Conservation (phyloP, 2,888 invertebrate genomes). For the Unio delphinus region DNA sequence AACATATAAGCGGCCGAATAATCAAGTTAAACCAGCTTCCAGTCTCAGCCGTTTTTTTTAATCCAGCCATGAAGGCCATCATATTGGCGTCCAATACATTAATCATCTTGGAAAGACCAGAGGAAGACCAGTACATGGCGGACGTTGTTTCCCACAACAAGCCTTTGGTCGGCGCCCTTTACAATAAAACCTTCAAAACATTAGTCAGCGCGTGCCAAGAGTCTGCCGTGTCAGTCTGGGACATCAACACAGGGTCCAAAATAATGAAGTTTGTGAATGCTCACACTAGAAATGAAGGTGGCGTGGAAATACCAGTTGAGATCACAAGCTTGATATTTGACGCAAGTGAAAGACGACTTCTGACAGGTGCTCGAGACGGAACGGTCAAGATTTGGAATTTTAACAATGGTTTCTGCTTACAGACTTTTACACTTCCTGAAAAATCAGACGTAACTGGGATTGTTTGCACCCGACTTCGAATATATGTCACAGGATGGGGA, state of each 20-base stretch:
- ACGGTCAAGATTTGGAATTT: conserved; percentile 89
- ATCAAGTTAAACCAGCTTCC: conserved; percentile 45
- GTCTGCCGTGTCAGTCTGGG: conserved; percentile 87
- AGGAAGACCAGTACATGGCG: conserved; percentile 43
- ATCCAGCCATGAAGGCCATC: conserved; percentile 40
- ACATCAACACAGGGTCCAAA: conserved; percentile 79
- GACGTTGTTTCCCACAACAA: conserved; percentile 77
- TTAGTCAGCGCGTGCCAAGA: conserved; percentile 85
- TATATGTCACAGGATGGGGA: conserved; percentile 87
- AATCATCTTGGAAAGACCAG: conserved; percentile 46
- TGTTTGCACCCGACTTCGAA: conserved; percentile 75
- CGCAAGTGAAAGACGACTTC: conserved; percentile 80
- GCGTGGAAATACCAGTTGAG: conserved; percentile 80
- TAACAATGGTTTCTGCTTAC: conserved; percentile 82
- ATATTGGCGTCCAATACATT: conserved; percentile 51
- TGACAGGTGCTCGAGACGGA: conserved; percentile 86
- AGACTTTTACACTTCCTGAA: conserved; percentile 79
- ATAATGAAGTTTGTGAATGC: conserved; percentile 59
- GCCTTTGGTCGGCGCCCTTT: conserved; percentile 80
- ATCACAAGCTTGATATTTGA: conserved; percentile 86
- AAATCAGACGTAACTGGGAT: conserved; percentile 76
- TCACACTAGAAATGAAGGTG: conserved; percentile 80
- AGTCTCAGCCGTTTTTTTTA: conserved; percentile 44
- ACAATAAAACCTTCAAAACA: conserved; percentile 80
- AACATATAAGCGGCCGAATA: conserved; percentile 74